Evolutionary conservation across 1,140 invertebrate species (phyloP), one percentile per base, ranked within the genome.

Genomic region (Drosophila nigrodunni): DNA sequence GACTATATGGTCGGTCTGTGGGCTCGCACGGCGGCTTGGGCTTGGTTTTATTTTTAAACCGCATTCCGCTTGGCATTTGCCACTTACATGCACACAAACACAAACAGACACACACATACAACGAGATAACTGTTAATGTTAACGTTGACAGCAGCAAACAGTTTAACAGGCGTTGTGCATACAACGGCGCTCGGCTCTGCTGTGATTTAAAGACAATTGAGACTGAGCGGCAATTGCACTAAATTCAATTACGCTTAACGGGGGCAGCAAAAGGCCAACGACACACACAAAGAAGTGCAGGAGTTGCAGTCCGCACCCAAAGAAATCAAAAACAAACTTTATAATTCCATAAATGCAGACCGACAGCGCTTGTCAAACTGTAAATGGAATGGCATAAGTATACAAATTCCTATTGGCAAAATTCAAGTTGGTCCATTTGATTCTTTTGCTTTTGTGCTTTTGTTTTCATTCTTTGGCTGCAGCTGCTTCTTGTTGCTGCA

Each of bases 1-100:
- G 55, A 30, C 25, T 43, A 3, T 46, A 11, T 30, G 18, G 18
- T 21, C 18, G 4, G 54, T 41, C 13, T 58, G 21, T 25, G 41
- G n/a, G 41, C 60, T 7, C 34, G 25, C 60, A 7, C 34, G 61
- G 55, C 67, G 61, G 55, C 67, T 64, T 76, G 70, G 80, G 77
- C 77, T 78, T 82, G 85, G 77, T 77, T 82, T 30, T 83, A 80
- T 89, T 88, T 88, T 89, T 85, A 88, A 89, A 89, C 83, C 85
- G 80, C 83, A 88, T 88, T 88, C 83, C 85, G 66, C 64, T 47
- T 79, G 74, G 70, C 62, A 79, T 73, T 80, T 70, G 69, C 73
- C 54, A 57, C 54, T 57, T 35, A 37, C 52, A 46, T 18, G 34
- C 57, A 55, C 57, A 55, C 43, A 62, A 21, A 50, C 15, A 44